phyloP scores from a whole-genome alignment of 1,140 invertebrate genomes.

The fruit fly (Drosophila melanogaster) region DNA sequence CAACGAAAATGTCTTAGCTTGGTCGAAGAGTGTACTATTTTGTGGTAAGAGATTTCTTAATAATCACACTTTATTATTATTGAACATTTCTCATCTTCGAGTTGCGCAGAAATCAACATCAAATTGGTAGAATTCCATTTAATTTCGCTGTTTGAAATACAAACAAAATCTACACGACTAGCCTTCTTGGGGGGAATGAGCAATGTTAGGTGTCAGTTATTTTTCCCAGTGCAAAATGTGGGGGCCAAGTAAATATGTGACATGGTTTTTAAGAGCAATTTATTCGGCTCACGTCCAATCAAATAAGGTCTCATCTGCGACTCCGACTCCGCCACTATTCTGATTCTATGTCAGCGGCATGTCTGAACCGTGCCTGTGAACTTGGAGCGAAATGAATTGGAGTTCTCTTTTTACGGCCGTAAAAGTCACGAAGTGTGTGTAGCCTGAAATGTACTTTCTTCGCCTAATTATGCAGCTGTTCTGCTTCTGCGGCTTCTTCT shows the following conservation, averaged over 20 bases:
- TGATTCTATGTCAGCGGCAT: conserved; percentile 67
- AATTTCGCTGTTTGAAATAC: too few relatives aligned
- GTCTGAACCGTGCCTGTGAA: conserved; percentile 42
- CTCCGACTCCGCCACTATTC: conserved; percentile 29
- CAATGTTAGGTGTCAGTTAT: neutral
- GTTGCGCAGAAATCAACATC: too few relatives aligned
- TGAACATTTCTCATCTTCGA: neutral
- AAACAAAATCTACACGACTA: too few relatives aligned
- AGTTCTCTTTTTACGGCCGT: conserved; percentile 57
- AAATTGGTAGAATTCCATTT: too few relatives aligned
- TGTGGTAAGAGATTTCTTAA: neutral
- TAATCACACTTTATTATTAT: neutral
- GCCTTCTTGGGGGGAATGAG: neutral
- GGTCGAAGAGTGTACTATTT: neutral
- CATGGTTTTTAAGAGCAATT: conserved; percentile 76
- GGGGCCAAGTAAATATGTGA: conserved; percentile 66
- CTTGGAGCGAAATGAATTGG: conserved; percentile 65
- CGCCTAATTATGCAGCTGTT: conserved; percentile 75
- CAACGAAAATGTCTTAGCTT: neutral
- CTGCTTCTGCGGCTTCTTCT: conserved; percentile 42
- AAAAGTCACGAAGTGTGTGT: conserved; percentile 66
- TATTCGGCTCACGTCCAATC: conserved; percentile 64
- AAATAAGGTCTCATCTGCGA: conserved; percentile 18
- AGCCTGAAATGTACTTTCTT: conserved; percentile 63
- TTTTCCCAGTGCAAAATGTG: conserved; percentile 11